Evolutionary conservation across 2,113 vertebrate genomes (phyloP), one percentile per base, ranked within the genome.

Genomic region (Zootoca vivipara): DNA sequence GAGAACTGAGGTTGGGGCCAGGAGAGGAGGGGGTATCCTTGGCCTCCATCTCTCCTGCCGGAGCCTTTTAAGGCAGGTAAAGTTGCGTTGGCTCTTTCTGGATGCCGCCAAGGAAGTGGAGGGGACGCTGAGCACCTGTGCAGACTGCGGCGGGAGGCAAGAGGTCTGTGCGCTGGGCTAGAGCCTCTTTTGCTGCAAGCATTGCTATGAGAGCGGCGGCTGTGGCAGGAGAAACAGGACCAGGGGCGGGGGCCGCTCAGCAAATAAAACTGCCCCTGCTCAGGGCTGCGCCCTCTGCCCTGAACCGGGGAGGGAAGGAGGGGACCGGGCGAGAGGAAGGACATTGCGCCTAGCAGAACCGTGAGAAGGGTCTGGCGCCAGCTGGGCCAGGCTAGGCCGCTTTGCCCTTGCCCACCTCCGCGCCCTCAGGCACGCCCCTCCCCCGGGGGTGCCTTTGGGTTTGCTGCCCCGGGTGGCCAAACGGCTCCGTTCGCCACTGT

Each of bases 181-280:
- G 46, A 28, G 42, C 8, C 10, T 16, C 77, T 20, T 16, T 30
- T 7, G 28, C 38, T 20, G 13, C 35, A 46, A 26, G 15, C 12
- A 16, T n/a, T n/a, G n/a, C n/a, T n/a, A n/a, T n/a, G n/a, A n/a
- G n/a, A n/a, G n/a, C 26, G 13, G 78, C 93, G 93, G 90, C 87
- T 85, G 87, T 83, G n/a, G 52, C 35, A 87, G 28, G 73, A 67
- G 82, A 12, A 69, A 46, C 52, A 12, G 85, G 81, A 83, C 70
- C 88, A 33, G 85, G 82, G 92, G 90, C 87, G 83, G 87, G 7
- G 72, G 2, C 78, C 83, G 92, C 86, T 94, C 90, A 86, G 92
- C 88, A 22, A 24, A 89, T 91, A 83, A n/a, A 89, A 74, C 82
- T 79, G 84, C 35, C 84, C 73, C 18, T 8, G 40, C 26, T 20